A percentile compares a stretch with the other conserved stretches of the same genome.
Conservation (phyloP, 2,113 vertebrate genomes). For the Poicephalus meyeri region DNA sequence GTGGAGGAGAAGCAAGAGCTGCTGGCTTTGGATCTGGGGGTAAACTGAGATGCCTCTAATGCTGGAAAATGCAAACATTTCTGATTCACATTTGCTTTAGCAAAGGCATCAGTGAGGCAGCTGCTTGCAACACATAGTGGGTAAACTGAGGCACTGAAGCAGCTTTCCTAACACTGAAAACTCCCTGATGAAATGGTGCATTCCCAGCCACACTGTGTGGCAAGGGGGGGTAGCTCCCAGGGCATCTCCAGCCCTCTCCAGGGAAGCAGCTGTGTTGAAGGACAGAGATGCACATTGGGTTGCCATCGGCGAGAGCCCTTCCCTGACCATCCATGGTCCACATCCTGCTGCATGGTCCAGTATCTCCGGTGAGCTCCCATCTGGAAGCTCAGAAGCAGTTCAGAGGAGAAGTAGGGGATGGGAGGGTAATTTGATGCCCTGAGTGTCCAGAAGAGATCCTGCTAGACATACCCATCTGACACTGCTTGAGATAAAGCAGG, state of each 20-base stretch:
- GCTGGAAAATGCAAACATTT: neutral
- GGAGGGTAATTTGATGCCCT: slow-evolving; percentile 45
- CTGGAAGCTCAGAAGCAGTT: neutral
- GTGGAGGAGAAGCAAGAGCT: neutral
- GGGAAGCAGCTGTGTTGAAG: accelerated
- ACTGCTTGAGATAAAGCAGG: slow-evolving; percentile 58
- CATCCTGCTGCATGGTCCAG: accelerated
- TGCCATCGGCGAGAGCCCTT: accelerated
- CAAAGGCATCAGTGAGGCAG: neutral
- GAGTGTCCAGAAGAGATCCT: slow-evolving; percentile 35
- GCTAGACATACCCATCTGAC: slow-evolving; percentile 58
- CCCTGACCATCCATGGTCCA: accelerated
- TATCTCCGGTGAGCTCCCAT: accelerated
- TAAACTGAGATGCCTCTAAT: neutral
- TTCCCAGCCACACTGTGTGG: accelerated
- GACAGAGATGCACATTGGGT: neutral
- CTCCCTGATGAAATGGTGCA: neutral
- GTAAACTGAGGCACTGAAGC: neutral
- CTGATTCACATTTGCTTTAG: neutral
- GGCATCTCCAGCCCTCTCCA: neutral
- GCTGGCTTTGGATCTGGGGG: neutral
- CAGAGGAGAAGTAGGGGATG: neutral
- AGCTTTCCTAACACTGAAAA: neutral
- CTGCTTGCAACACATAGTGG: neutral
- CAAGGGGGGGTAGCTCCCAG: accelerated